Base-by-base conservation (phyloP, 2,797 vertebrate genomes). In the Danio choprae region DNA sequence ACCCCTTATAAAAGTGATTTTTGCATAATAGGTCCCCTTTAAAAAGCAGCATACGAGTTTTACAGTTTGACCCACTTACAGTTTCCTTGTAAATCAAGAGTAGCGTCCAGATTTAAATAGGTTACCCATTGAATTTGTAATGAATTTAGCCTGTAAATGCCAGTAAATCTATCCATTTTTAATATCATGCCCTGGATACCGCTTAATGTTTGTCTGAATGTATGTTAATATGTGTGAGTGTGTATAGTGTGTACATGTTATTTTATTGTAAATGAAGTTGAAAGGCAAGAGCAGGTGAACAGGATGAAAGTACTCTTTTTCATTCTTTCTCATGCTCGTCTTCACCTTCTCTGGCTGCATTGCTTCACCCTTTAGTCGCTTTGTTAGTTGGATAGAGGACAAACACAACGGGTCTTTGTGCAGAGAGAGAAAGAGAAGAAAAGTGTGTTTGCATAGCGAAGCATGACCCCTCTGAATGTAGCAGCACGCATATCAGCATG, bases 331-430 rank as follows among this genome's bases (percentile, higher is more conserved):
- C 56, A 22, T 5, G 40, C 41, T 53, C n/a, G 29, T 29, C 29
- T 40, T 55, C 1, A 20, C 20, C 63, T 70, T 63, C 43, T 71
- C 41, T 56, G 15, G 22, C 18, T 9, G 9, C 43, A 20, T 8
- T 15, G 53, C 20, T 67, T 51, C 67, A 68, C 73, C 82, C 20
- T 51, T 63, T 6, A 72, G 60, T 58, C 7, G 6, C 20, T 64
- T 29, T 74, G 50, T 48, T 12, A 40, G 40, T 16, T 15, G 38
- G 44, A 77, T 46, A 50, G 15, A 62, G 44, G 69, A 77, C 78
- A 84, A 81, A 73, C 40, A 59, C 20, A 53, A 7, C 15, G 1
- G 7, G 15, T 46, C 64, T 73, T 46, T 77, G 22, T 83, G 72
- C 50, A 77, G 62, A 51, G 29, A 43, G 51, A 60, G 22, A 59